phyloP scores from a whole-genome alignment of 2,888 invertebrate species.

The Hybos culiciformis region DNA sequence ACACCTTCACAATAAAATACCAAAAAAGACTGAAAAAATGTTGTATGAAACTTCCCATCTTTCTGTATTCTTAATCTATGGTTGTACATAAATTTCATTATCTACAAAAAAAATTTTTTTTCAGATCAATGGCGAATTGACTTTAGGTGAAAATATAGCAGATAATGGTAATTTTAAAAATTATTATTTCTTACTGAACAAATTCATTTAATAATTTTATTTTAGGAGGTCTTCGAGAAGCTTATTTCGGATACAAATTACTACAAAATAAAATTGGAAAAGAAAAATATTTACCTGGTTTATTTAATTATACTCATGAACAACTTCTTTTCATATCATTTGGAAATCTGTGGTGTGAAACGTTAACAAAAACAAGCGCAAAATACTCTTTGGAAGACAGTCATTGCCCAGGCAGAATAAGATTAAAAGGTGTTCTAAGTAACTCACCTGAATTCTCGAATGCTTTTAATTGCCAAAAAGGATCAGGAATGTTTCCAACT shows the following conservation, averaged over 20 bases:
- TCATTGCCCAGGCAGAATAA: conserved; percentile 57
- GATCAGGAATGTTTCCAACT: conserved; percentile 42
- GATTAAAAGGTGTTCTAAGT: conserved; percentile 53
- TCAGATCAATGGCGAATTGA: conserved; percentile 61
- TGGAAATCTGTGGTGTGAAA: conserved; percentile 80
- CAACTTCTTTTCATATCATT: conserved; percentile 71
- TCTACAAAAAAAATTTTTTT: conserved; percentile 12
- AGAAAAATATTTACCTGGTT: conserved; percentile 56
- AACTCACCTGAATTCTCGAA: conserved; percentile 60
- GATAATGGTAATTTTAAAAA: too few relatives aligned
- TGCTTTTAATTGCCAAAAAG: conserved; percentile 43
- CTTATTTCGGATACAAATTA: conserved; percentile 50
- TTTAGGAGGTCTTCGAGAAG: conserved; percentile 65
- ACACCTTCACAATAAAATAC: too few relatives aligned
- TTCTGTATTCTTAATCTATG: not conserved
- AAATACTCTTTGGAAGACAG: conserved; percentile 53
- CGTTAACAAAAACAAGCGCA: conserved; percentile 48
- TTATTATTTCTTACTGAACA: too few relatives aligned
- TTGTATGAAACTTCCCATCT: too few relatives aligned
- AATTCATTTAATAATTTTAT: too few relatives aligned
- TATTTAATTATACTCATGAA: conserved; percentile 53
- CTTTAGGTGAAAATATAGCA: conserved; percentile 70
- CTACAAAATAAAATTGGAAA: conserved; percentile 43
- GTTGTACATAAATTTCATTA: not conserved
- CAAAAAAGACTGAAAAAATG: too few relatives aligned